phyloP scores from a whole-genome alignment of 2,888 invertebrate species.

The Autographa gamma region DNA sequence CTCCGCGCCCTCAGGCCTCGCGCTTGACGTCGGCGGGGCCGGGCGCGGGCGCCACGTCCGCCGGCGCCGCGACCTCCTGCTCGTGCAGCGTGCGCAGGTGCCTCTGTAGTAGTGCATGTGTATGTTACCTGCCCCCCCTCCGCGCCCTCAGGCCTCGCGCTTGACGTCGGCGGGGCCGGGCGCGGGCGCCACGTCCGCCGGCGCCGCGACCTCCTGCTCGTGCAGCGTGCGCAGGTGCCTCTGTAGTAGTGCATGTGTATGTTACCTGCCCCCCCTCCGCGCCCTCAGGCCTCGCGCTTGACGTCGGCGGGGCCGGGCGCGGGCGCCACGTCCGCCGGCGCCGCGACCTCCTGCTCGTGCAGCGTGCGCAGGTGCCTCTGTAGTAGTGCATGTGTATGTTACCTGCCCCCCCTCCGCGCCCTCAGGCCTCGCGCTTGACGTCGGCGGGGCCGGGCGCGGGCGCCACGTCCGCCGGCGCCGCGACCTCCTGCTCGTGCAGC shows the following conservation, averaged over 20 bases:
- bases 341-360: slow-evolving; percentile 90
- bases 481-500: slow-evolving; percentile 90
- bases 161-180: slow-evolving; percentile 73
- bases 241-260: background rate
- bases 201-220: slow-evolving; percentile 89
- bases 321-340: slow-evolving; percentile 68
- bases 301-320: slow-evolving; percentile 69
- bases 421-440: slow-evolving; percentile 83
- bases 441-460: slow-evolving; percentile 68
- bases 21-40: slow-evolving; percentile 75
- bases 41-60: slow-evolving; percentile 68
- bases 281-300: slow-evolving; percentile 83
- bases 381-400: background rate
- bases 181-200: slow-evolving; percentile 67
- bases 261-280: slow-evolving; percentile 84
- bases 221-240: slow-evolving; percentile 71
- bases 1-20: slow-evolving; percentile 85
- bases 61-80: slow-evolving; percentile 84
- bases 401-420: slow-evolving; percentile 85
- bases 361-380: no score
- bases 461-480: slow-evolving; percentile 70
- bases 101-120: background rate
- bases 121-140: slow-evolving; percentile 81
- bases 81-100: slow-evolving; percentile 83
- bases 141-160: slow-evolving; percentile 83